Base-by-base conservation (phyloP, 2,113 vertebrate species). In the Gobiocypris rarus region DNA sequence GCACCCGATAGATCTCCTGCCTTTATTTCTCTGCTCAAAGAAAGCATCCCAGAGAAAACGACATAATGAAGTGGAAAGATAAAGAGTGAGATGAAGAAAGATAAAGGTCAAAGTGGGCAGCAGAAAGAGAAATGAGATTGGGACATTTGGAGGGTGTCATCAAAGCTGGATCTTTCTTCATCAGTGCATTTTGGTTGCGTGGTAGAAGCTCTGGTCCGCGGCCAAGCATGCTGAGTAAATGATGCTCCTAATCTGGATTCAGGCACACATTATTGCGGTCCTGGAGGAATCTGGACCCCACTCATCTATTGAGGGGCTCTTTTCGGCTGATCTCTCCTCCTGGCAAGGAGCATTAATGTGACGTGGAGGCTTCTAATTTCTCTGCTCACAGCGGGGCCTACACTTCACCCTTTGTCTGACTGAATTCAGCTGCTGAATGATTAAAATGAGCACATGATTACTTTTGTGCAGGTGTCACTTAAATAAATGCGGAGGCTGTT, bases 311-410 rank as follows among this genome's bases (percentile, higher is more conserved):
- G 8, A 78, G 81, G 54, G 48, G 56, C 52, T 41, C 67, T 52
- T 70, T n/a, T 69, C 43, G 34, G 82, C 48, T 67, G 76, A 82
- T 84, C 73, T 67, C 75, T 82, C 45, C 59, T 82, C 63, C 56
- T 87, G 86, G 83, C 83, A 82, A 26, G 26, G 13, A 84, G 34
- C 58, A 22, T 73, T 75, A 71, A 84, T 75, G 70, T 48, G 69
- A 85, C 78, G 78, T 34, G 67, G 65, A 69, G 81, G 41, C 78
- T 34, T 84, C n/a, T 74, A 63, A 75, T 87, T 84, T 87, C 67
- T 65, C 65, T 22, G 43, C 76, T 74, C 73, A 63, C 83, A 85
- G 63, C 63, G 45, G 73, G n/a, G 65, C 61, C 54, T 74, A 24
- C 24, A 24, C 63, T 58, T 73, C 70, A 77, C 59, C 79, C 73